Evolutionary conservation across 2,797 vertebrate genomes (phyloP), one percentile per base, ranked within the genome.

Genomic region (Ispidina picta): DNA sequence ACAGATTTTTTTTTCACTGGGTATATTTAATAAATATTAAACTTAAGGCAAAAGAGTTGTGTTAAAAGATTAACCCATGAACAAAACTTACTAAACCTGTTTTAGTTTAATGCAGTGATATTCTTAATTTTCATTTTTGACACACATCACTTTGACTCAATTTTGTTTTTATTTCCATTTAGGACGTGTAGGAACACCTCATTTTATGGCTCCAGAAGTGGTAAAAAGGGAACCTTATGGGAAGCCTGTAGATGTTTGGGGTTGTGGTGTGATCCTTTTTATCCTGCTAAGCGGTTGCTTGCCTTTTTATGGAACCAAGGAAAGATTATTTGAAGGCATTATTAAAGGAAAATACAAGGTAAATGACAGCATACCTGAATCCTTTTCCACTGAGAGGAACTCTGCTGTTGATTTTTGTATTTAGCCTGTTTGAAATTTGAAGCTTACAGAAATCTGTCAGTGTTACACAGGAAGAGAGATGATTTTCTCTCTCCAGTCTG

Each of bases 321-420:
- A 99, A 96, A 98, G 99, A 90, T 97, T 99, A 95, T 99, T 99
- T 96, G 99, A 99, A 97, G 99, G 98, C 91, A 99, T 99, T 97
- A 99, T 99, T 89, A 99, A 99, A 97, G 99, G 99, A 93, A 99
- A 99, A 98, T 99, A 99, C 93, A 99, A 99, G 98, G 99, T 99
- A 98, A 94, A 86, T 89, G 11, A 19, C 68, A 52, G 16, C 51
- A 31, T 87, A 54, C 63, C n/a, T 15, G 6, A 73, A 76, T 89
- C 22, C 21, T 94, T 91, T 89, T 92, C 31, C 65, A 76, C 12
- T 88, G 64, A 88, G 44, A 62, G 60, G 15, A 93, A 51, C 68
- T 77, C 39, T 87, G 43, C 73, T 66, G n/a, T 49, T 90, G 35
- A 15, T 93, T 22, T 91, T 80, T 91, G 3, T 87, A 41, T 94